Percentiles rank a stretch among this genome's conserved stretches.
Conservation (phyloP, 1,140 invertebrate species). For the Cyclargus thomasi region DNA sequence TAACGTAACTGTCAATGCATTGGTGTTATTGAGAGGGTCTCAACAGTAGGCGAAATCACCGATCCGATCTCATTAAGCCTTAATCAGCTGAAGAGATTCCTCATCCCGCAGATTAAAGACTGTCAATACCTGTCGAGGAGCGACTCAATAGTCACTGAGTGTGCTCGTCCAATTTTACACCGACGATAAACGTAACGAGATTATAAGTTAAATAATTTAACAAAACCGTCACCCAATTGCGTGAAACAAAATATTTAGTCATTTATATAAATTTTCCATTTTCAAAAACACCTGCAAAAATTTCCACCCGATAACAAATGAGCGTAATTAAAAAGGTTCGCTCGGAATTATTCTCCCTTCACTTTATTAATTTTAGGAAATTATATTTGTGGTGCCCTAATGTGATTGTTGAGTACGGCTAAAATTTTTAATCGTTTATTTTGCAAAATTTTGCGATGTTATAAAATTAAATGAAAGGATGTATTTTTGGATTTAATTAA, state of each 20-base stretch:
- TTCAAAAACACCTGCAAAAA: conserved; percentile 19
- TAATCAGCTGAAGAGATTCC: neutral
- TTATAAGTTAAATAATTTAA: neutral
- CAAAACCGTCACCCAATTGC: neutral
- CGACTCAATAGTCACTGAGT: neutral
- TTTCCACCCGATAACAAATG: conserved; percentile 22
- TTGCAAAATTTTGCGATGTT: conserved; percentile 3
- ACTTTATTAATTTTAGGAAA: conserved; percentile 34
- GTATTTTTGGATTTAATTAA: neutral
- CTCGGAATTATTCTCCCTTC: conserved; percentile 29
- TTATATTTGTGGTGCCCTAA: conserved; percentile 24
- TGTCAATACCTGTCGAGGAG: neutral
- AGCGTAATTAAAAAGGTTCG: conserved; percentile 36
- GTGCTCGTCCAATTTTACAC: neutral
- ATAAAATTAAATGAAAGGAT: conserved; percentile 14
- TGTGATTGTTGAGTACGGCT: conserved; percentile 18
- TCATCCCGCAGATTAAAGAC: neutral
- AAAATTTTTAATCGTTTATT: conserved; percentile 11
- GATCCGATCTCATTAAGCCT: neutral
- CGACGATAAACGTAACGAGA: neutral
- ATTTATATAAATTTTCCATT: conserved; percentile 15
- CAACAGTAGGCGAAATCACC: neutral
- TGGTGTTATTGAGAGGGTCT: neutral
- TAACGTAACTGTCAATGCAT: too few species aligned
- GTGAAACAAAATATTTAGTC: neutral